Conservation (phyloP, 2,888 invertebrate species). For the Schrankia costaestrigalis region DNA sequence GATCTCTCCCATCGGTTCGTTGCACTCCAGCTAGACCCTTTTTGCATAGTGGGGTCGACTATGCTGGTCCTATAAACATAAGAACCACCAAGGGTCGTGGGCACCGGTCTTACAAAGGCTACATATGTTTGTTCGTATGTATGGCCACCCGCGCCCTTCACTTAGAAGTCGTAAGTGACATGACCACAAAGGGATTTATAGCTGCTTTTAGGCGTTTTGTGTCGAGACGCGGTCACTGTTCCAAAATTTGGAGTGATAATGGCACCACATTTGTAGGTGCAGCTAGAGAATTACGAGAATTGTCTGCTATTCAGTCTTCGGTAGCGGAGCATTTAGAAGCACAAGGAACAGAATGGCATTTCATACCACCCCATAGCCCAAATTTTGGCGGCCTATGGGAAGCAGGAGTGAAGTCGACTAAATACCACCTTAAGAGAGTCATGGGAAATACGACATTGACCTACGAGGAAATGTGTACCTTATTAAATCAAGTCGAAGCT, state of each 20-base stretch:
- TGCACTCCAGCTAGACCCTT: background rate
- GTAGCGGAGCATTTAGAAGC: background rate
- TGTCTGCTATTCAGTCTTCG: background rate
- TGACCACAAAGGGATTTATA: background rate
- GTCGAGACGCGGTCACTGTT: background rate
- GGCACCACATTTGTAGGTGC: too few species aligned
- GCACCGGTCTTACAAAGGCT: background rate
- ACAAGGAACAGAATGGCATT: background rate
- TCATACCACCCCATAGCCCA: background rate
- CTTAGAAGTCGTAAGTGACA: background rate
- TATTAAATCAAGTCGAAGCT: background rate
- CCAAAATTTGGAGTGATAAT: background rate
- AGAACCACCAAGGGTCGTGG: background rate
- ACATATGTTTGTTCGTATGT: too few species aligned
- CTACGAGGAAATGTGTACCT: background rate
- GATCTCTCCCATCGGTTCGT: background rate
- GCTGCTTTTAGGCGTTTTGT: background rate
- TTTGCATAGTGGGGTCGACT: background rate
- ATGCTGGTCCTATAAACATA: background rate
- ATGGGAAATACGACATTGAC: background rate
- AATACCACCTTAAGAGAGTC: background rate
- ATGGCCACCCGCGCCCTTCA: background rate
- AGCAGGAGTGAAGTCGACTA: too few species aligned
- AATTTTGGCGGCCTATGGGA: too few species aligned
- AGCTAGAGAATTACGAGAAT: background rate